Evolutionary conservation across 2,888 invertebrate species (phyloP).

Genomic region (Acanthosoma haemorrhoidale): DNA sequence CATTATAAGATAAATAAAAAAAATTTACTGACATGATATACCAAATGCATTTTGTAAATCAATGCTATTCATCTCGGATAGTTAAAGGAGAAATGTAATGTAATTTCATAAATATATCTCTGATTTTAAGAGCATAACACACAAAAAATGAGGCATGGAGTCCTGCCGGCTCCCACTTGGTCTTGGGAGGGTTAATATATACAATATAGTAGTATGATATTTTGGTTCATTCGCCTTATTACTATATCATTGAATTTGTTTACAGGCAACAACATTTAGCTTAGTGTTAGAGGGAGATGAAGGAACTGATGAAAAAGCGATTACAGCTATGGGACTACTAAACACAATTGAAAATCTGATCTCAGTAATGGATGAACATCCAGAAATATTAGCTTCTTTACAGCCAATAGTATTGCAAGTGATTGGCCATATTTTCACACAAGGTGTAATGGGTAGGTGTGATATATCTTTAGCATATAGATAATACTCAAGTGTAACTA

Average conservation of each 20-base stretch:
- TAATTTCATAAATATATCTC: no score
- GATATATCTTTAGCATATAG: background rate
- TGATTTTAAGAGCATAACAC: no score
- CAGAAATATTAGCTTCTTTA: slow-evolving; percentile 76
- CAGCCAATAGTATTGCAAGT: slow-evolving; percentile 91
- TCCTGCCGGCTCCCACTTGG: no score
- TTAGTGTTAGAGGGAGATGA: slow-evolving; percentile 70
- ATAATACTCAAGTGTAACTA: no score
- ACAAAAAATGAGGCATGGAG: no score
- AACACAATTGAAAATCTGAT: slow-evolving; percentile 94
- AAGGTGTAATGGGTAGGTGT: slow-evolving; percentile 70
- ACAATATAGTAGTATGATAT: background rate
- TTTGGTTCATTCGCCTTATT: background rate
- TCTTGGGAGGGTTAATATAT: no score
- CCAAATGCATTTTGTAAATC: no score
- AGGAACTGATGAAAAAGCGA: slow-evolving; percentile 90
- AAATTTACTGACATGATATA: no score
- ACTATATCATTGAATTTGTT: slow-evolving; percentile 1
- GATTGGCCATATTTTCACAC: slow-evolving; percentile 72
- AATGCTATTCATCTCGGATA: no score
- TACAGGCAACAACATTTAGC: slow-evolving; percentile 69
- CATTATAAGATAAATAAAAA: no score
- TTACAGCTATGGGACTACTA: slow-evolving; percentile 92
- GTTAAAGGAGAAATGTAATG: no score
- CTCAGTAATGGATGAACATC: slow-evolving; percentile 83